phyloP scores from a whole-genome alignment of 2,888 invertebrate species.

The Diabrotica balteata region DNA sequence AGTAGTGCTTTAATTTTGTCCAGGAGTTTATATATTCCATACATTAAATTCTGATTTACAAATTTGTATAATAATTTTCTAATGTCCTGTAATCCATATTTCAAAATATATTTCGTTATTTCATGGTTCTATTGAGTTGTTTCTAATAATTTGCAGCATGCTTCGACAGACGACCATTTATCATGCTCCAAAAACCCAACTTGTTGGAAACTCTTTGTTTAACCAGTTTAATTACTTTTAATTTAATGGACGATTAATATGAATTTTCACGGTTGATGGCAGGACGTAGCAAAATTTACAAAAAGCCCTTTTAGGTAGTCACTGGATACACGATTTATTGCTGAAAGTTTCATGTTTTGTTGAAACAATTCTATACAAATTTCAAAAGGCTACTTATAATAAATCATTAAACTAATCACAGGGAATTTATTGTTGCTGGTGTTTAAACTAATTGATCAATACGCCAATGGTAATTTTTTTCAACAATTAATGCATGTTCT shows the following conservation, averaged over 20 bases:
- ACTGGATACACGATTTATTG: conserved; percentile 10
- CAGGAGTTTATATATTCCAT: too few species aligned
- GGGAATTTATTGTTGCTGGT: too few species aligned
- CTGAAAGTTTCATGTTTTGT: conserved; percentile 5
- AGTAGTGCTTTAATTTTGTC: too few species aligned
- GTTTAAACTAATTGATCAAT: too few species aligned
- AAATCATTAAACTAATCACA: not conserved
- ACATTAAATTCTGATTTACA: too few species aligned
- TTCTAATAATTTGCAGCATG: conserved; percentile 19
- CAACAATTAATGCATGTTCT: too few species aligned
- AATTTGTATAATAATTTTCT: too few species aligned
- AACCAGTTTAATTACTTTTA: conserved; percentile 28
- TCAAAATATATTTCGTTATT: too few species aligned
- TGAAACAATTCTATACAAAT: conserved; percentile 1
- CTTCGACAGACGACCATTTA: conserved; percentile 7
- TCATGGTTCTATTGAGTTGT: not conserved
- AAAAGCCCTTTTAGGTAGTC: conserved; percentile 14
- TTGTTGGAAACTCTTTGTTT: conserved; percentile 15
- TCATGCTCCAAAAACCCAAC: conserved; percentile 12
- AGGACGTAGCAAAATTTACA: conserved; percentile 13
- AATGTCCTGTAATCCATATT: too few species aligned
- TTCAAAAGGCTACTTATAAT: conserved; percentile 4
- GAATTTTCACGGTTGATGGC: conserved; percentile 21
- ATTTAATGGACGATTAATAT: conserved; percentile 31
- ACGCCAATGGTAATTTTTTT: too few species aligned